These are phyloP conservation scores for Dasypolia templi DNA, from an alignment of 2,888 invertebrate genomes.

Conservation along the genomic window DNA sequence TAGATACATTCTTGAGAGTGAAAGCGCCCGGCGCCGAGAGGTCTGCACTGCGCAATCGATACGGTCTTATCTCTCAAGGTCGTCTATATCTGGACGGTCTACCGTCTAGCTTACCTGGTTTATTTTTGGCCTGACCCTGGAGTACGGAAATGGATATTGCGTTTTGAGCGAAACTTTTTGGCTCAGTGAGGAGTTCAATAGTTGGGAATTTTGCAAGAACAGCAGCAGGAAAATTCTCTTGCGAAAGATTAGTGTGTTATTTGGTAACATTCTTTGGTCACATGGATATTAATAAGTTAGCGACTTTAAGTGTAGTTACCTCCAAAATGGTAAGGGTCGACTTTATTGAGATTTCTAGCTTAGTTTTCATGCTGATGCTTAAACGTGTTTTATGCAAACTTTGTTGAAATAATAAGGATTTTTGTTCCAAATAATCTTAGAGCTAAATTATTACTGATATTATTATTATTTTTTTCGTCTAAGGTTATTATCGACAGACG, in stretches of 20 bases:
- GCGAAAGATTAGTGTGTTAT: neutral
- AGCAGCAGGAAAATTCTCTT: neutral
- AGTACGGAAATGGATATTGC: slow-evolving; percentile 23
- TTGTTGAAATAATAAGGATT: neutral
- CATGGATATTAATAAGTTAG: neutral
- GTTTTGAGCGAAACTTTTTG: slow-evolving; percentile 24
- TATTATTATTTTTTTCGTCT: neutral
- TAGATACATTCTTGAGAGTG: slow-evolving; percentile 41
- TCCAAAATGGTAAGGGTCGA: neutral
- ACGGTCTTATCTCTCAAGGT: slow-evolving; percentile 52
- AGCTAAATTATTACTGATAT: neutral
- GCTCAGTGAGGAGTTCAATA: neutral
- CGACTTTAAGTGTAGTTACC: too few species aligned
- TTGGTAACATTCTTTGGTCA: neutral
- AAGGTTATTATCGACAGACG: neutral
- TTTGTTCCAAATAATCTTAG: neutral
- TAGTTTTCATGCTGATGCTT: neutral
- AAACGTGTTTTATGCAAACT: neutral
- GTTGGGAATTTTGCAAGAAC: neutral
- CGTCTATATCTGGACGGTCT: slow-evolving; percentile 39
- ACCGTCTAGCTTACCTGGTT: slow-evolving; percentile 27
- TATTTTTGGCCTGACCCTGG: slow-evolving; percentile 32
- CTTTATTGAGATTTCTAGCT: neutral
- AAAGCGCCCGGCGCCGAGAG: slow-evolving; percentile 51
- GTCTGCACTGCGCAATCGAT: slow-evolving; percentile 63